Conservation (phyloP, 2,113 vertebrate species). For the Menidia beryllina region DNA sequence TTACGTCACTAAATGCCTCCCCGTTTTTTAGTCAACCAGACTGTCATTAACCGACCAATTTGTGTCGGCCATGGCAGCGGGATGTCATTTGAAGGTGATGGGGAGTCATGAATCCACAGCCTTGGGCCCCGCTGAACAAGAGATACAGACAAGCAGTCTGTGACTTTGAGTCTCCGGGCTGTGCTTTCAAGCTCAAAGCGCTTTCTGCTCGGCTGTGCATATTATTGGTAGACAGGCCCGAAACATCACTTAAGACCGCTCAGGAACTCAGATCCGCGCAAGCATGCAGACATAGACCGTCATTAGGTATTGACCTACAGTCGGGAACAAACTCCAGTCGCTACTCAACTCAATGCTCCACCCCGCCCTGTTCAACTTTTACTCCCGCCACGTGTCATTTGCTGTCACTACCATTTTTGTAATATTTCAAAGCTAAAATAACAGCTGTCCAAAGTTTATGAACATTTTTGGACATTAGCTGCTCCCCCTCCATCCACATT, state of each 20-base stretch:
- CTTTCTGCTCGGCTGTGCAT: conserved; percentile 43
- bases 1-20: background rate
- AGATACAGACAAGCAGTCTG: conserved; percentile 39
- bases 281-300: conserved; percentile 3
- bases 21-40: background rate
- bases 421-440: too few relatives aligned
- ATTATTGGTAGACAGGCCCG: conserved; percentile 33
- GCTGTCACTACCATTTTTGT: too few relatives aligned
- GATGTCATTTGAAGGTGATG: conserved; percentile 23
- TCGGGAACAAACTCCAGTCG: background rate
- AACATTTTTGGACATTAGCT: too few relatives aligned
- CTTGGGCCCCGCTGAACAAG: conserved; percentile 45
- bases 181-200: conserved; percentile 35
- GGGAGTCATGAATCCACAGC: conserved; percentile 36
- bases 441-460: too few relatives aligned
- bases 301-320: background rate
- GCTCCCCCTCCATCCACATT: too few relatives aligned
- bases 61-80: conserved; percentile 14
- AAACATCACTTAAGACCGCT: conserved; percentile 30
- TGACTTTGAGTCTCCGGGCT: conserved; percentile 39
- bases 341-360: conserved; percentile 1
- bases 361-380: background rate
- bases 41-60: conserved; percentile 7
- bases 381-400: background rate
- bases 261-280: conserved; percentile 2